Base-by-base conservation (phyloP, 2,113 vertebrate genomes). In the Thomomys bottae region DNA sequence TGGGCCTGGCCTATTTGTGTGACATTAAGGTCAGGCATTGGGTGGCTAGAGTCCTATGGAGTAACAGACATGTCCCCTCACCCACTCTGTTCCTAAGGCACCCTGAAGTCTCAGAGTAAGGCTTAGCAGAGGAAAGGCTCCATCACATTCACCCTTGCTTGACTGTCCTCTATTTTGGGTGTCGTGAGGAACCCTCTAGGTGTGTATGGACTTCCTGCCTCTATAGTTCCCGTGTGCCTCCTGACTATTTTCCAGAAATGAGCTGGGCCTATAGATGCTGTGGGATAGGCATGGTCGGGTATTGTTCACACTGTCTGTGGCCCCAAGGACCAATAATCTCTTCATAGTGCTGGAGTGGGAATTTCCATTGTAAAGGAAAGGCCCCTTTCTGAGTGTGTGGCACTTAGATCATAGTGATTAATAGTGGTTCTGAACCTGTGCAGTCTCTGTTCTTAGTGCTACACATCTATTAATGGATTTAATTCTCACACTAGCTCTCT, bases 1-100 rank as follows among this genome's bases (percentile, higher is more conserved):
- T 32, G 78, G 87, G 81, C 68, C 66, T 81, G 68, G 63, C 36
- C n/a, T 32, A 6, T 42, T 73, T 18, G 7, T 75, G 34, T 24
- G 86, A 87, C 8, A 4, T 71, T 81, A 85, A 83, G 91, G 80
- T 86, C 32, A 81, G 83, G 70, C 67, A 70, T 36, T 10, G 32
- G 75, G 77, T 81, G 86, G 34, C 42, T 38, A 57, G 88, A 54
- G 49, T 54, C 49, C 49, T 54, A 54, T 54, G 49, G 64, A 91
- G 81, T n/a, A 20, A 57, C 24, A 36, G 86, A 36, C 77, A 32
- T 75, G 72, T 67, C 34, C 30, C 45, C 12, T 66, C 49, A 88
- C n/a, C 36, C 11, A 40, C 28, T 5, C 2, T 32, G 42, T 42
- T 78, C n/a, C 79, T 57, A 36, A 72, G 10, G 57, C 36, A 28